phyloP scores from a whole-genome alignment of 1,140 invertebrate genomes.

The Dendroctonus valens region DNA sequence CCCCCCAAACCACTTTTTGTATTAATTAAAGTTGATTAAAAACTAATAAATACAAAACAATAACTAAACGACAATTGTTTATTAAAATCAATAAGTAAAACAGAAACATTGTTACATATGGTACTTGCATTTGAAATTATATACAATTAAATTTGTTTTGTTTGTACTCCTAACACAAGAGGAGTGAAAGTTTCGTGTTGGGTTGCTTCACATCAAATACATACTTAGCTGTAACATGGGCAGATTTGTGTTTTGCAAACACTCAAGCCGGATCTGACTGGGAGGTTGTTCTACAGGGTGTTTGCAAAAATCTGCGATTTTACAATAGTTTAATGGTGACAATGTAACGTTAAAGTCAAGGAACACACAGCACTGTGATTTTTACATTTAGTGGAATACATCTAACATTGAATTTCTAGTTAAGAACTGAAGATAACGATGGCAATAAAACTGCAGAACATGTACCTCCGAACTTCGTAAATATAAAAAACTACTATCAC shows the following conservation, averaged over 20 bases:
- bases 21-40: too few species aligned
- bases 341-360: constrained; percentile 45
- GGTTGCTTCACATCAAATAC: constrained; percentile 35
- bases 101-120: constrained; percentile 51
- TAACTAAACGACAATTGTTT: constrained; percentile 49
- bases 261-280: neutral
- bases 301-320: constrained; percentile 5
- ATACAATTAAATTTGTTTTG: constrained; percentile 44
- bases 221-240: neutral
- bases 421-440: constrained; percentile 2
- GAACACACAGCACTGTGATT: constrained; percentile 30
- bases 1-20: too few species aligned
- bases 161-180: constrained; percentile 44
- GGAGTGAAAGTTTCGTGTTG: constrained; percentile 39
- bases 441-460: constrained; percentile 30
- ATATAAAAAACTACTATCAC: constrained; percentile 30
- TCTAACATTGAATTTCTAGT: constrained; percentile 21
- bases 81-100: constrained; percentile 53
- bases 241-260: neutral
- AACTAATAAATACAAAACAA: neutral
- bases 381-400: constrained; percentile 25
- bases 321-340: constrained; percentile 39
- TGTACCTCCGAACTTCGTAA: constrained; percentile 12
- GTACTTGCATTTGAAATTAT: constrained; percentile 46
- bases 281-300: too few species aligned